Conservation (phyloP, 2,888 invertebrate species). For the Diarsia rubi region DNA sequence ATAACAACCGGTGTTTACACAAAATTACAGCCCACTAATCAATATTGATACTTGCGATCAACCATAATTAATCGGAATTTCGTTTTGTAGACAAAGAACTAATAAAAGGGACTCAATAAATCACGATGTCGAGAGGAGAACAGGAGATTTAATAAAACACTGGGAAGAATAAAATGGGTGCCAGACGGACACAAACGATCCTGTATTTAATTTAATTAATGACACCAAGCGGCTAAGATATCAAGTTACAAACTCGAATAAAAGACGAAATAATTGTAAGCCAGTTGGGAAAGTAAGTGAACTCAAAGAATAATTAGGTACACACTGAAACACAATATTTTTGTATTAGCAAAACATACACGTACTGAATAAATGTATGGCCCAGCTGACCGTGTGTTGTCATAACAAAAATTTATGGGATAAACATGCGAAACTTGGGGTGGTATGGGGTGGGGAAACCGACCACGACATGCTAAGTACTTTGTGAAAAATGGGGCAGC, state of each 20-base stretch:
- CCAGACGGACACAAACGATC: conserved; percentile 58
- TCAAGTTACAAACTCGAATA: conserved; percentile 59
- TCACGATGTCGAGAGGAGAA: conserved; percentile 64
- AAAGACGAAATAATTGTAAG: conserved; percentile 36
- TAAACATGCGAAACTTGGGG: conserved; percentile 80
- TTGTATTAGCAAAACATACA: conserved; percentile 49
- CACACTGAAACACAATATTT: conserved; percentile 8
- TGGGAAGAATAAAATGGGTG: conserved; percentile 40
- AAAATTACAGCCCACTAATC: background rate
- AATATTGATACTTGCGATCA: conserved; percentile 19
- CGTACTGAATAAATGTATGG: conserved; percentile 58
- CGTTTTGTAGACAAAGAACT: conserved; percentile 34
- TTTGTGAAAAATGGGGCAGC: conserved; percentile 84
- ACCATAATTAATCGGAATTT: conserved; percentile 40
- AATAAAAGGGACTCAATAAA: conserved; percentile 64
- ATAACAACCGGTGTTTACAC: conserved; percentile 3
- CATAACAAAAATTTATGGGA: conserved; percentile 80
- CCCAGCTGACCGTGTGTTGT: conserved; percentile 83
- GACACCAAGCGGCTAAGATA: conserved; percentile 59
- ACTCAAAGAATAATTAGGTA: conserved; percentile 22
- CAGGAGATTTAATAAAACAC: conserved; percentile 67
- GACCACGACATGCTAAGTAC: conserved; percentile 78
- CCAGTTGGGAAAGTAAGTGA: conserved; percentile 27
- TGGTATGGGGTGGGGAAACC: conserved; percentile 72
- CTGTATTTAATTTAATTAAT: conserved; percentile 70